These are phyloP conservation scores for Semotilus atromaculatus DNA, from an alignment of 2,797 vertebrate genomes.

Conservation along the genomic window DNA sequence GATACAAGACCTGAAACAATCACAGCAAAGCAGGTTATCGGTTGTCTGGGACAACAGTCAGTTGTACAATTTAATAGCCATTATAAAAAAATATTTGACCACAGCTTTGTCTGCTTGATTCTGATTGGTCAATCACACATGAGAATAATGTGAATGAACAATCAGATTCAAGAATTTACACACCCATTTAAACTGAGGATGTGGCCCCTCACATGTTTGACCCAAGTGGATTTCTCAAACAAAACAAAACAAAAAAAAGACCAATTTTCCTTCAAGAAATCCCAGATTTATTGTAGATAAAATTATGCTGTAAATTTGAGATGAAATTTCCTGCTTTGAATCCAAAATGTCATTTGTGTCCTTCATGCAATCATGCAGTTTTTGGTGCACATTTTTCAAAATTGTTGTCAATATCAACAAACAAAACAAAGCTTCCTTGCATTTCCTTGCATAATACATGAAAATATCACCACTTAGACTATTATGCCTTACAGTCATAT, in stretches of 20 bases:
- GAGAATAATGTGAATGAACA: neutral
- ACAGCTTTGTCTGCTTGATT: neutral
- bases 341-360: neutral
- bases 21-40: neutral
- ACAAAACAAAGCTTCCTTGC: too few species aligned
- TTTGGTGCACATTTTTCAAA: neutral
- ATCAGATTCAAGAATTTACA: conserved; percentile 2
- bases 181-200: neutral
- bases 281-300: neutral
- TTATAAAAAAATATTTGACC: neutral
- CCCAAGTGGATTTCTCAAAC: neutral
- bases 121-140: neutral
- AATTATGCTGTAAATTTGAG: neutral
- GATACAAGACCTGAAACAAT: too few species aligned
- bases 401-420: neutral
- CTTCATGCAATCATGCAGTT: neutral
- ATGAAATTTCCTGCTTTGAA: neutral
- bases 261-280: too few species aligned
- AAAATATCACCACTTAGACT: too few species aligned
- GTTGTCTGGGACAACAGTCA: neutral
- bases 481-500: neutral
- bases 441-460: too few species aligned
- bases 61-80: neutral
- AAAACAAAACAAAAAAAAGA: neutral
- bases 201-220: neutral